Evolutionary conservation across 2,113 vertebrate genomes (phyloP).

Genomic region (Rhombomys opimus): DNA sequence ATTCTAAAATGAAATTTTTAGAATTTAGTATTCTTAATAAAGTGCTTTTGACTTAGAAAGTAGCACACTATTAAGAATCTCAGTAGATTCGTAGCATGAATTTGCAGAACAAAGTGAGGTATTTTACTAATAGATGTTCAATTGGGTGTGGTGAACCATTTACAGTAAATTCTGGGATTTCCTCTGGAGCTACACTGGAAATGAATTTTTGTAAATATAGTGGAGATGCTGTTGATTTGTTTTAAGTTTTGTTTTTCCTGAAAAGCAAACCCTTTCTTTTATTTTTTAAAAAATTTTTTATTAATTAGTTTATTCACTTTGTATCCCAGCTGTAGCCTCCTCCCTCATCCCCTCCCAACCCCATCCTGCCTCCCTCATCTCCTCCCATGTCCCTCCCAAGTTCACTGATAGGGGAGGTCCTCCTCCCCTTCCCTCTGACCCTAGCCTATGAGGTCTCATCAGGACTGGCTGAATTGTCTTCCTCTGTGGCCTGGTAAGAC

Average conservation of each 20-base stretch:
- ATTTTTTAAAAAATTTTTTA: too few species aligned
- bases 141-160: neutral
- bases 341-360: too few species aligned
- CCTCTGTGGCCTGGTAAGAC: too few species aligned
- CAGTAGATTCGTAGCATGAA: neutral
- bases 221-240: neutral
- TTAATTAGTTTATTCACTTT: too few species aligned
- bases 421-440: too few species aligned
- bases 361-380: too few species aligned
- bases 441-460: too few species aligned
- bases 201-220: slow-evolving; percentile 45
- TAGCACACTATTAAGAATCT: neutral
- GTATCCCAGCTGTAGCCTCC: too few species aligned
- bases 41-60: slow-evolving; percentile 15
- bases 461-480: too few species aligned
- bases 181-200: slow-evolving; percentile 15
- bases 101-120: slow-evolving; percentile 20
- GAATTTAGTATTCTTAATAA: slow-evolving; percentile 33
- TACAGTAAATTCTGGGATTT: neutral
- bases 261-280: neutral
- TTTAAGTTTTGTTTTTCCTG: neutral
- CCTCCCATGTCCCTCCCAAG: too few species aligned
- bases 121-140: neutral
- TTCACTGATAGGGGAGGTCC: too few species aligned
- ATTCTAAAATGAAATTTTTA: neutral